Conservation (phyloP, 2,888 invertebrate genomes). For the Lepidocyrtoides sp. region DNA sequence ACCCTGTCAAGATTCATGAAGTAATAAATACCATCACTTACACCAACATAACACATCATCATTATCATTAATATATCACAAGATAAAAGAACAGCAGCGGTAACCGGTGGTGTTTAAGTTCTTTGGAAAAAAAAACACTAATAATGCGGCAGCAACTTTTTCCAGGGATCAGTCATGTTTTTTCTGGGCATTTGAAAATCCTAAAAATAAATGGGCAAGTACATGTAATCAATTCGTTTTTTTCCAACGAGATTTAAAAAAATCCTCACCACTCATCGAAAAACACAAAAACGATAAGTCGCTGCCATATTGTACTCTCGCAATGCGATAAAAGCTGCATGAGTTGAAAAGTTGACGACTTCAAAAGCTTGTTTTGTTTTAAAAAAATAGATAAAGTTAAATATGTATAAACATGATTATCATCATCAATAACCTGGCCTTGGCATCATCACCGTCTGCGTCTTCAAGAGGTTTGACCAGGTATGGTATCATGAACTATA, state of each 20-base stretch:
- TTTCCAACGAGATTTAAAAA: constrained; percentile 6
- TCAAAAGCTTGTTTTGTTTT: not conserved
- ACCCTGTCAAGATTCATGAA: constrained; percentile 56
- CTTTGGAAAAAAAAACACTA: not conserved
- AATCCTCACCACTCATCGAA: constrained; percentile 6
- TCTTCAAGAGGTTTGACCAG: constrained; percentile 54
- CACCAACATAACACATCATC: not conserved
- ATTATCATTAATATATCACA: constrained; percentile 51
- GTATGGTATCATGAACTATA: constrained; percentile 16
- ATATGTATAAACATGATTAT: not conserved
- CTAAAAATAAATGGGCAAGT: not conserved
- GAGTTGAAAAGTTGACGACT: constrained; percentile 35
- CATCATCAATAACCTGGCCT: not conserved
- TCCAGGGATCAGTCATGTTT: constrained; percentile 31
- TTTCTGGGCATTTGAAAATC: not conserved
- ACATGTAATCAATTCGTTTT: constrained; percentile 42
- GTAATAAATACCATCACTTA: constrained; percentile 66
- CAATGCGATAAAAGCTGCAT: not conserved
- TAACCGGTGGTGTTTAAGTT: not conserved
- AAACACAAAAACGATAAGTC: constrained; percentile 39
- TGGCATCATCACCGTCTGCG: too few species aligned
- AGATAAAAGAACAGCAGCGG: not conserved
- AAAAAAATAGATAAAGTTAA: not conserved
- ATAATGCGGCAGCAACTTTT: not conserved
- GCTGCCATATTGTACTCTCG: constrained; percentile 19